Conservation (phyloP, 2,113 vertebrate genomes). For the Hippopotamus amphibius region DNA sequence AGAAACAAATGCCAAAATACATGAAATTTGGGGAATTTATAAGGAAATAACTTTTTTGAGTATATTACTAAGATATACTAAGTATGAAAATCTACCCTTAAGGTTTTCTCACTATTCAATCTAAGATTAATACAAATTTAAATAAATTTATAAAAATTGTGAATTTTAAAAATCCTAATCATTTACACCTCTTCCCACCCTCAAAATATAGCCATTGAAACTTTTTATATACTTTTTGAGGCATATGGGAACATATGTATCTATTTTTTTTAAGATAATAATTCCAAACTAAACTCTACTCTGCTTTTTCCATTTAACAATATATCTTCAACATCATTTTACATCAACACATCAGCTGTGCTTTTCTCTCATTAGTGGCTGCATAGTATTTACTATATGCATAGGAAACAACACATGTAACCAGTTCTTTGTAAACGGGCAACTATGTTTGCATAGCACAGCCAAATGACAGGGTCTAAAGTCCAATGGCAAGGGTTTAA, state of each 20-base stretch:
- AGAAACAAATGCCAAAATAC: conserved; percentile 30
- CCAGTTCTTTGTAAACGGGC: not conserved
- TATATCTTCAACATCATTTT: not conserved
- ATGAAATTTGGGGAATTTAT: not conserved
- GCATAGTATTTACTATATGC: not conserved
- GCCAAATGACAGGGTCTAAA: not conserved
- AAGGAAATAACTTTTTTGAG: conserved; percentile 4
- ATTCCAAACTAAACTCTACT: not conserved
- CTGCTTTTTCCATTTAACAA: conserved; percentile 45
- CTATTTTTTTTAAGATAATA: not conserved
- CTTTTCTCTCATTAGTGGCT: not conserved
- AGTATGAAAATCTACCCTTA: conserved; percentile 12
- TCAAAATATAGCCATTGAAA: not conserved
- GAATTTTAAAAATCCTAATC: not conserved
- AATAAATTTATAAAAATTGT: conserved; percentile 32
- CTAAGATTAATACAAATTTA: not conserved
- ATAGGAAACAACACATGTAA: not conserved
- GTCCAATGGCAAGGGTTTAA: not conserved
- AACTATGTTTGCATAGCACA: not conserved
- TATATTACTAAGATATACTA: not conserved
- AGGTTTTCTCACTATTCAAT: conserved; percentile 32
- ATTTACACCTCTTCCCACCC: not conserved
- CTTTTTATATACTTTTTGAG: not conserved
- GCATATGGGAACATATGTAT: not conserved
- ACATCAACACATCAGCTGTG: not conserved